phyloP scores from a whole-genome alignment of 2,797 vertebrate species.

The Fistularia commersonii region DNA sequence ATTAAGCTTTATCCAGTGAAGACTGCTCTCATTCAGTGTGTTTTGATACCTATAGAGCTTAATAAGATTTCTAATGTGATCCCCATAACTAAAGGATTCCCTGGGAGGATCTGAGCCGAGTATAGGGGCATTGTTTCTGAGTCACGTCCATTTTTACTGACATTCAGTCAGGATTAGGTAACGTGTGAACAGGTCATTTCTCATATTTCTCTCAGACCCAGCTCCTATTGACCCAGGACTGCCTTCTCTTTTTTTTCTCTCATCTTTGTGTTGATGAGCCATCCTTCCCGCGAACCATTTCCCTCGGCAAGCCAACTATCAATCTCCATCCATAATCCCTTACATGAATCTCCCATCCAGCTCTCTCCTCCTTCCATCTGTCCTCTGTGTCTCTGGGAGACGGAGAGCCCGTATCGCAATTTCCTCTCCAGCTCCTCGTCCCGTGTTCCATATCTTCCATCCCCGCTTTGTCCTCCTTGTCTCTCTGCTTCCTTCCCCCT shows the following conservation, averaged over 20 bases:
- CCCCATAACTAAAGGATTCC: too few species aligned
- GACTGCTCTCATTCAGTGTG: too few species aligned
- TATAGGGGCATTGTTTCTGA: too few species aligned
- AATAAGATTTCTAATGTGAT: too few species aligned
- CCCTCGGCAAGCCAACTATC: slow-evolving; percentile 30
- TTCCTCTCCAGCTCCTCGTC: slow-evolving; percentile 30
- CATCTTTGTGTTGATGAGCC: slow-evolving; percentile 26
- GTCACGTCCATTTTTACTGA: too few species aligned
- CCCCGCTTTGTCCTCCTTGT: slow-evolving; percentile 20
- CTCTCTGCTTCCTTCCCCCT: slow-evolving; percentile 37
- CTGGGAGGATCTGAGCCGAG: too few species aligned
- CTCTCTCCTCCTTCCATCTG: slow-evolving; percentile 33
- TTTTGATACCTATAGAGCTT: too few species aligned
- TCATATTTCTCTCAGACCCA: background rate
- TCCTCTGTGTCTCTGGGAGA: slow-evolving; percentile 21
- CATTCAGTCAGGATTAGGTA: too few species aligned
- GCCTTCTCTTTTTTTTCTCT: slow-evolving; percentile 10
- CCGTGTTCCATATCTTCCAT: slow-evolving; percentile 21
- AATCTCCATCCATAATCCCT: slow-evolving; percentile 52
- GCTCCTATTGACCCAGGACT: slow-evolving; percentile 12
- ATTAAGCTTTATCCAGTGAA: too few species aligned
- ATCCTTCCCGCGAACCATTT: background rate
- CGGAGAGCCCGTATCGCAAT: slow-evolving; percentile 34
- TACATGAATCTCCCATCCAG: slow-evolving; percentile 32
- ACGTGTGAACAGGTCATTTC: too few species aligned